Evolutionary conservation across 92 coral and sea anemone genomes (phyloP).

Genomic region (Bergia sp.): DNA sequence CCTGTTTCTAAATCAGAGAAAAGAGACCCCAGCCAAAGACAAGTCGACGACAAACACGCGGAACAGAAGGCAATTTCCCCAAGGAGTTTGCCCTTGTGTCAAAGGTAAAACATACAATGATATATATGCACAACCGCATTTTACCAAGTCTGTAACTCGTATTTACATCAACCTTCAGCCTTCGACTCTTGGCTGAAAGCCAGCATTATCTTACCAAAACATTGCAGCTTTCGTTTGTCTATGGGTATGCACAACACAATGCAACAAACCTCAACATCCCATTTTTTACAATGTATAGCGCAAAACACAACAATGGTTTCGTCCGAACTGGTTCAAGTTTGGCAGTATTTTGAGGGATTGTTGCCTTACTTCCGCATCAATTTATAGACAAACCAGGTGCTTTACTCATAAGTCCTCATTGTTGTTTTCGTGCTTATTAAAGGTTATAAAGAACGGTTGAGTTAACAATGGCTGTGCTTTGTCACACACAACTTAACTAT

Average conservation of each 20-base stretch:
- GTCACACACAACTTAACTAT: neutral
- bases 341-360: neutral
- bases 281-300: neutral
- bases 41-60: neutral
- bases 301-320: neutral
- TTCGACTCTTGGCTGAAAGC: constrained; percentile 6
- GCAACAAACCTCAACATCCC: neutral
- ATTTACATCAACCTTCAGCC: neutral
- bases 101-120: constrained; percentile 1
- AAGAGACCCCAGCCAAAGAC: neutral
- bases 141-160: neutral
- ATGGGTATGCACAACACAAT: neutral
- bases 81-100: constrained; percentile 40
- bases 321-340: neutral
- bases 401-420: neutral
- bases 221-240: neutral
- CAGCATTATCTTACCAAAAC: neutral
- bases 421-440: constrained; percentile 5
- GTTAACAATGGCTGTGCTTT: neutral
- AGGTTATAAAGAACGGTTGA: neutral
- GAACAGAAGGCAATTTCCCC: constrained; percentile 34
- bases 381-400: neutral
- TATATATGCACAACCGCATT: neutral
- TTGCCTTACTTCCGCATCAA: constrained; percentile 17
- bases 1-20: neutral